Base-by-base conservation (phyloP, 92 coral and sea anemone species). In the Metridium senile region DNA sequence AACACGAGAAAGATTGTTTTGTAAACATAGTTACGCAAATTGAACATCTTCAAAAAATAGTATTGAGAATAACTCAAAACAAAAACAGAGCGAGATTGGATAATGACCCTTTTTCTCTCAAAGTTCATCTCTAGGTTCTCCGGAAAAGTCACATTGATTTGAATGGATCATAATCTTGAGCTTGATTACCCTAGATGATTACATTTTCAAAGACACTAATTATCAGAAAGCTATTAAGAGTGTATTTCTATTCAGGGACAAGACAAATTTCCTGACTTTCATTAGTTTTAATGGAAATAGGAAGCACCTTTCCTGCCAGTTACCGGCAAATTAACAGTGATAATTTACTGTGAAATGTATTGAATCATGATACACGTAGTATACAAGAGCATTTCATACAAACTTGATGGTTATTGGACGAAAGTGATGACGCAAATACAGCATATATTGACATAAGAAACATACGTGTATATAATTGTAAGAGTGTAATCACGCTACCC, bases 261-360 rank as follows among this genome's bases (percentile, higher is more conserved):
- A 64, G 66, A 30, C 84, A 79, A 79, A 79, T 79, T 79, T 79
- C 84, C 84, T 79, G 84, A 46, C 26, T 46, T 70, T 68, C 66
- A 79, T 79, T 79, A 79, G 76, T 58, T 79, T 70, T 54, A 79
- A 79, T 79, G 76, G 84, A 79, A 58, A 68, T 53, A 79, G 84
- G 84, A 79, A 79, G 51, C 84, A 54, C 21, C 49, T 26, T 79
- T 74, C 76, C 66, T 66, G 21, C 68, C 23, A 64, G 76, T 47
- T 34, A 58, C 84, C 69, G 65, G 76, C 84, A 68, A 49, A 56
- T 69, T 57, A 46, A 57, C 76, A 16, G 68, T 52, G 66, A 74
- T 79, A 79, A 79, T 79, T 79, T 79, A 71, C 47, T 54, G 66
- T 70, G 33, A 79, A 79, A 67, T 65, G 53, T 67, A 79, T 67